Conservation (phyloP, 2,888 invertebrate genomes). For the Tinea trinotella region DNA sequence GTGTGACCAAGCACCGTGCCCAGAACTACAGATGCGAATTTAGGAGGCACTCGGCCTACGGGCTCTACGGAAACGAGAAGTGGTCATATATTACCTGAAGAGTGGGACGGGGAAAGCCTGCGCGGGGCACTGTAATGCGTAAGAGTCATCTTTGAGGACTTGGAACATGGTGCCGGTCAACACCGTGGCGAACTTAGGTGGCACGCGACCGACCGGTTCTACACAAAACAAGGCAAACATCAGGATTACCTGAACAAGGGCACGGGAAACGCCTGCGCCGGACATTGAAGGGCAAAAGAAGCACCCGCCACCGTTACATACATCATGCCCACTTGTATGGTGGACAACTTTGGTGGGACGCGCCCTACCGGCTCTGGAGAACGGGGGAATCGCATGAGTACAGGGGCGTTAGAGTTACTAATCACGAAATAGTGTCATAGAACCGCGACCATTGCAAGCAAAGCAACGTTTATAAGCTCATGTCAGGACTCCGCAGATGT, state of each 20-base stretch:
- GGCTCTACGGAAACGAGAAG: conserved; percentile 70
- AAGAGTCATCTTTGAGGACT: conserved; percentile 53
- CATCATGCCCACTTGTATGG: conserved; percentile 74
- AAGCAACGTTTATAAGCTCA: conserved; percentile 34
- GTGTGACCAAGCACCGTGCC: conserved; percentile 72
- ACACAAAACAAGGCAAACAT: conserved; percentile 28
- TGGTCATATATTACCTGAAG: conserved; percentile 58
- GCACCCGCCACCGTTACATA: conserved; percentile 61
- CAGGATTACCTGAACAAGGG: conserved; percentile 70
- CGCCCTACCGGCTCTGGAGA: conserved; percentile 76
- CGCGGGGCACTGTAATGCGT: conserved; percentile 76
- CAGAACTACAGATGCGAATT: conserved; percentile 75
- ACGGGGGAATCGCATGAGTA: conserved; percentile 30
- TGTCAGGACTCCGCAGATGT: conserved; percentile 80
- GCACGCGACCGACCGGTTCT: conserved; percentile 80
- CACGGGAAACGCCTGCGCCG: conserved; percentile 78
- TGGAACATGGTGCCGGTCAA: conserved; percentile 75
- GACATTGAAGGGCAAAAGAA: conserved; percentile 73
- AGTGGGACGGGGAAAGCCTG: conserved; percentile 78
- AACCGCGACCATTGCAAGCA: not conserved
- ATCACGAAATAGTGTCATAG: not conserved
- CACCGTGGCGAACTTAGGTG: conserved; percentile 77
- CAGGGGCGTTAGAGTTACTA: not conserved
- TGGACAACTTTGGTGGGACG: conserved; percentile 77
- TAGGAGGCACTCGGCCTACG: conserved; percentile 78